Evolutionary conservation across 2,113 vertebrate species (phyloP).

Genomic region (Cryptoleucopteryx plumbea): DNA sequence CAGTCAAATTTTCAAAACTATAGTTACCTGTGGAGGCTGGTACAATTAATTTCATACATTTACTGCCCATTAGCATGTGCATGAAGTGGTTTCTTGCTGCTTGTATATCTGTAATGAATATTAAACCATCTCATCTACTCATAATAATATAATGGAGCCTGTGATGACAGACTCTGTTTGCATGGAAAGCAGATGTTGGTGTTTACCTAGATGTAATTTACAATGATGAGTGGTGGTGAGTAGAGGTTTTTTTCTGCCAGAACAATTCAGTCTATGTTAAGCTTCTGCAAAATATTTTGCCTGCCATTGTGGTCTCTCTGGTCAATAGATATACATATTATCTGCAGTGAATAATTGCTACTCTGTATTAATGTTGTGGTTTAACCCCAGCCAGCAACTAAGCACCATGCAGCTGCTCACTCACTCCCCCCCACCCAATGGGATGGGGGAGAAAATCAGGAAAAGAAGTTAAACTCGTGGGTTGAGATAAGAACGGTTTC

Average conservation of each 20-base stretch:
- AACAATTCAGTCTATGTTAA: not conserved
- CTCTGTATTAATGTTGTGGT: not conserved
- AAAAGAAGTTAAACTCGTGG: no score
- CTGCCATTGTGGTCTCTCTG: not conserved
- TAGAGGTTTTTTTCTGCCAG: not conserved
- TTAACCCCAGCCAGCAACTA: no score
- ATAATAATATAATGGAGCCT: constrained; percentile 3
- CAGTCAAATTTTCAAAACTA: not conserved
- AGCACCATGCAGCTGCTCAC: no score
- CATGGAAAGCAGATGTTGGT: constrained; percentile 52
- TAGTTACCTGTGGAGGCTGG: not conserved
- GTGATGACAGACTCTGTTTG: constrained; percentile 31
- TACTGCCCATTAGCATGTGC: constrained; percentile 8
- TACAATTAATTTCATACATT: not conserved
- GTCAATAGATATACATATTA: not conserved
- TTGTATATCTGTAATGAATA: not conserved
- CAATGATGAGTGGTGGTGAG: not conserved
- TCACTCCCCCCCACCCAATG: no score
- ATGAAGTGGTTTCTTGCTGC: not conserved
- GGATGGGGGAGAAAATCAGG: no score
- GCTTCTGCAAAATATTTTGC: not conserved
- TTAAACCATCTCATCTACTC: constrained; percentile 17
- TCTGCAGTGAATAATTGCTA: not conserved
- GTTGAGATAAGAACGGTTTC: no score
- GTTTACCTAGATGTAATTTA: constrained; percentile 51